Conservation (phyloP, 2,888 invertebrate species). For the Sinelater perroti region DNA sequence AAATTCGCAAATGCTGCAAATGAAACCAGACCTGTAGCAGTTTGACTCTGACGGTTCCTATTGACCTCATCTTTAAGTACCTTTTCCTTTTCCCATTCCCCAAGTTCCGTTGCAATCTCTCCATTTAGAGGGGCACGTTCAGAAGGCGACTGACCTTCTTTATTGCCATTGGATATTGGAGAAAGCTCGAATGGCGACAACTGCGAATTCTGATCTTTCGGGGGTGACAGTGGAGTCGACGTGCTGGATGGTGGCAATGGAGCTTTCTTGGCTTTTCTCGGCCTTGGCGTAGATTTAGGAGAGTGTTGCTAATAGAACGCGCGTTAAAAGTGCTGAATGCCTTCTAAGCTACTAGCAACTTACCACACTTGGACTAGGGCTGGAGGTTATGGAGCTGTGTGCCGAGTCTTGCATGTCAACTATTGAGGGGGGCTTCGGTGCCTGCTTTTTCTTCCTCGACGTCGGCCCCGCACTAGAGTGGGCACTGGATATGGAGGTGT, state of each 20-base stretch:
- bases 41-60: conserved; percentile 62
- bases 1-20: conserved; percentile 11
- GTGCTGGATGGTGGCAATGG: conserved; percentile 67
- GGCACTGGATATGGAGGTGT: conserved; percentile 58
- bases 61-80: conserved; percentile 68
- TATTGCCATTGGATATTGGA: not conserved
- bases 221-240: conserved; percentile 47
- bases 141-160: too few relatives aligned
- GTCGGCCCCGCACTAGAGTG: conserved; percentile 50
- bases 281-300: conserved; percentile 62
- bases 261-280: conserved; percentile 71
- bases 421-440: conserved; percentile 68
- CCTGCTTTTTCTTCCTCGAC: conserved; percentile 71
- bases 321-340: too few relatives aligned
- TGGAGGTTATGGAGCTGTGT: conserved; percentile 52
- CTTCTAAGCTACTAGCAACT: too few relatives aligned
- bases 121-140: not conserved
- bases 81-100: conserved; percentile 65
- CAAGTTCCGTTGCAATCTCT: not conserved
- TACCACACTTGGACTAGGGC: conserved; percentile 56
- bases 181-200: too few relatives aligned
- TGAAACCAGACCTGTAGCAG: conserved; percentile 29
- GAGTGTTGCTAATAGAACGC: conserved; percentile 57
- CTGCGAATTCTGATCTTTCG: conserved; percentile 26
- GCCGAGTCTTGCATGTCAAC: conserved; percentile 45